Evolutionary conservation across 2,888 invertebrate genomes (phyloP).

Genomic region (Andrena chrysosceles): DNA sequence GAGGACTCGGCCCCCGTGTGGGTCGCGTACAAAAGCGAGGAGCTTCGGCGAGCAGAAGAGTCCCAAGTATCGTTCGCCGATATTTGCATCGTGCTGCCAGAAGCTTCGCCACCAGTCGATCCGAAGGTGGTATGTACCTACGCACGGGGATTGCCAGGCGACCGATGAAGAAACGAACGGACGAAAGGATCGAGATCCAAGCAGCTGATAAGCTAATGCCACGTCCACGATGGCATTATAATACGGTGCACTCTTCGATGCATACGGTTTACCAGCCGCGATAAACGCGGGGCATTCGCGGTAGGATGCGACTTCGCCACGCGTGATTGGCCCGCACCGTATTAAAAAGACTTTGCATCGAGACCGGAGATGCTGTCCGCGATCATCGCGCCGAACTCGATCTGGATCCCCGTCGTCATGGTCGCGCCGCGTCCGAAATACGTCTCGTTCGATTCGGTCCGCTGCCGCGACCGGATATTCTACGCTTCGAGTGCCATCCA

Average conservation of each 20-base stretch:
- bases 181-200: constrained; percentile 71
- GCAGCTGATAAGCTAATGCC: constrained; percentile 78
- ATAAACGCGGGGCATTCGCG: constrained; percentile 60
- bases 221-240: constrained; percentile 75
- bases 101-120: constrained; percentile 53
- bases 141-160: constrained; percentile 60
- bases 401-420: constrained; percentile 58
- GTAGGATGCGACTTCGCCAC: constrained; percentile 47
- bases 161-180: constrained; percentile 74
- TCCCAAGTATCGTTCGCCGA: constrained; percentile 46
- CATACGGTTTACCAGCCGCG: constrained; percentile 58
- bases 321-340: constrained; percentile 62
- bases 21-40: constrained; percentile 50
- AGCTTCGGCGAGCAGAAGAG: constrained; percentile 24
- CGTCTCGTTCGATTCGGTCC: constrained; percentile 21
- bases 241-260: constrained; percentile 67
- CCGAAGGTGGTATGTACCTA: constrained; percentile 68
- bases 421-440: neutral
- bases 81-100: constrained; percentile 65
- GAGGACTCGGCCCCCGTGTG: constrained; percentile 35
- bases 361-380: constrained; percentile 59
- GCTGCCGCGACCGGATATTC: constrained; percentile 1
- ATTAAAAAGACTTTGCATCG: constrained; percentile 70
- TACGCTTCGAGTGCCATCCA: neutral
- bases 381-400: constrained; percentile 61